Evolutionary conservation across 2,113 vertebrate species (phyloP).

Genomic region (Saccopteryx leptura): DNA sequence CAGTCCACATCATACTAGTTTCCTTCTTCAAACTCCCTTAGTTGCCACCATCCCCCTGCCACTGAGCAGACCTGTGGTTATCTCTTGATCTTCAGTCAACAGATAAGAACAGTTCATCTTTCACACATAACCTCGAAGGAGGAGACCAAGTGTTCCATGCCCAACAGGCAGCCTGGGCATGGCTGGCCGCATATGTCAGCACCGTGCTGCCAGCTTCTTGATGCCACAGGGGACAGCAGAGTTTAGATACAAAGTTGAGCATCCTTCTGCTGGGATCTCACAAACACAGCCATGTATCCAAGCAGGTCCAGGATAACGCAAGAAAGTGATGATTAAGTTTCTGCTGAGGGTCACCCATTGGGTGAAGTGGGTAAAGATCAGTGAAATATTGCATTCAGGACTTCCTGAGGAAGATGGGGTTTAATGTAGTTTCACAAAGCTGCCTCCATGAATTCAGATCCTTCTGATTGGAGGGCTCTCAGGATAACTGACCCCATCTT

Average conservation of each 20-base stretch:
- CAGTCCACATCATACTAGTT: too few species aligned
- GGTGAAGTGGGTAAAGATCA: not conserved
- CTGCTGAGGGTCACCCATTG: not conserved
- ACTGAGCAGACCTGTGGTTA: not conserved
- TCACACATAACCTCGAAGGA: not conserved
- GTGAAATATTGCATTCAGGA: not conserved
- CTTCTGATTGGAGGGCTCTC: too few species aligned
- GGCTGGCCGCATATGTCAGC: not conserved
- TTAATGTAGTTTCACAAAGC: not conserved
- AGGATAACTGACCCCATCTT: too few species aligned
- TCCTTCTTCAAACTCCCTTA: not conserved
- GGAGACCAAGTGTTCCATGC: not conserved
- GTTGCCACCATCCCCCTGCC: not conserved
- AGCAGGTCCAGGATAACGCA: not conserved
- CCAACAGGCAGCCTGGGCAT: not conserved
- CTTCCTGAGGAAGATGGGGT: not conserved
- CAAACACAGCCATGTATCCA: not conserved
- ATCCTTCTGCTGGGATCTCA: not conserved
- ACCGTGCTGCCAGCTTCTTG: not conserved
- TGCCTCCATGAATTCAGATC: not conserved
- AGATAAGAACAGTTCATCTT: not conserved
- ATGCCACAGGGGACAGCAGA: not conserved
- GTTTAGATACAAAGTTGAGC: constrained; percentile 23
- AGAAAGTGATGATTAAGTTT: constrained; percentile 44
- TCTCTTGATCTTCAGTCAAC: not conserved